These are phyloP conservation scores for Gobiocypris rarus DNA, from an alignment of 2,113 vertebrate species.

Conservation along the genomic window DNA sequence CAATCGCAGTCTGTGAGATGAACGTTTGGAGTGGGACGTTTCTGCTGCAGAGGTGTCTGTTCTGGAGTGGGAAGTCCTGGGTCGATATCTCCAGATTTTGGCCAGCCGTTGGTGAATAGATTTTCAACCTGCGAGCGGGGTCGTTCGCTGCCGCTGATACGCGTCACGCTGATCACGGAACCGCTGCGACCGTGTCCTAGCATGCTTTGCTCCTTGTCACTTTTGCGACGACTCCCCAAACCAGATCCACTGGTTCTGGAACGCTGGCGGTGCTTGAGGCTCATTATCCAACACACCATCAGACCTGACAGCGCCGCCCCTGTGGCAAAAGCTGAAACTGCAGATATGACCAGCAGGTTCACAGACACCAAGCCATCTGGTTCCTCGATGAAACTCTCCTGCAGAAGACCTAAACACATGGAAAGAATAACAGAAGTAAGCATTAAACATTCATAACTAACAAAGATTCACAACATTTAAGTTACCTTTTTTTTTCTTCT, in stretches of 20 bases:
- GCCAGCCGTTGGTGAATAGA: constrained; percentile 87
- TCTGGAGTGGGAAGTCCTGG: constrained; percentile 91
- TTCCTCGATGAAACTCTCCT: constrained; percentile 90
- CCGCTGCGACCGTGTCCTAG: constrained; percentile 84
- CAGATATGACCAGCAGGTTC: constrained; percentile 92
- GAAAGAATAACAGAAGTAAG: constrained; percentile 30
- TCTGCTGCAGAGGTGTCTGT: constrained; percentile 94
- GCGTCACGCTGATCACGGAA: constrained; percentile 91
- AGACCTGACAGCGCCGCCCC: constrained; percentile 92
- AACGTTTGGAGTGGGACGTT: constrained; percentile 77
- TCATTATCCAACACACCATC: constrained; percentile 93
- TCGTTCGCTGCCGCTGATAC: constrained; percentile 79
- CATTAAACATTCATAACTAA: constrained; percentile 46
- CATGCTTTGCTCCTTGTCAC: constrained; percentile 88
- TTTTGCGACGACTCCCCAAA: constrained; percentile 80
- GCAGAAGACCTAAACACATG: constrained; percentile 78
- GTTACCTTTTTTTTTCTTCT: constrained; percentile 54
- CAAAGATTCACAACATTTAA: constrained; percentile 43
- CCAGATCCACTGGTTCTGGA: constrained; percentile 62
- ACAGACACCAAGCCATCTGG: constrained; percentile 90
- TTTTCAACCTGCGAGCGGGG: constrained; percentile 75
- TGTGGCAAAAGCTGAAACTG: constrained; percentile 91
- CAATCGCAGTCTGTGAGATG: constrained; percentile 79
- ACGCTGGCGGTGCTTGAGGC: constrained; percentile 84
- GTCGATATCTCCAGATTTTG: constrained; percentile 84